Evolutionary conservation across 2,888 invertebrate species (phyloP).

Genomic region (Gibbula magus): DNA sequence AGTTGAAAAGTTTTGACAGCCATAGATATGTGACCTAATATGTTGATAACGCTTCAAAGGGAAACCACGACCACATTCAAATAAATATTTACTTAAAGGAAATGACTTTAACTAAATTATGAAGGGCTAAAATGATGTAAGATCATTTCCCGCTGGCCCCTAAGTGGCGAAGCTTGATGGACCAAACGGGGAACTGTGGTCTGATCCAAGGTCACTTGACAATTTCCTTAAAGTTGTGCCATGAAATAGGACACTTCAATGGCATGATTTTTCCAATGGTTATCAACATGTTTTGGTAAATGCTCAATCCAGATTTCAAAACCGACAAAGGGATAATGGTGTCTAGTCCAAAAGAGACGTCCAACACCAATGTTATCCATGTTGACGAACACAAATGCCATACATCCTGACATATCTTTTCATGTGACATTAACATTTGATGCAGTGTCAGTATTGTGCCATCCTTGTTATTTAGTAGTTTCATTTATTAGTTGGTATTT

Average conservation of each 20-base stretch:
- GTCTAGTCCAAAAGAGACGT: slow-evolving; percentile 3
- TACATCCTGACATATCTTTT: slow-evolving; percentile 1
- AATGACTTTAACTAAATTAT: not conserved
- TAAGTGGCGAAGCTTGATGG: not conserved
- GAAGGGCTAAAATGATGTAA: not conserved
- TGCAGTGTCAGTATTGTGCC: slow-evolving; percentile 13
- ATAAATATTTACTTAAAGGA: no score
- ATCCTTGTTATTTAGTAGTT: not conserved
- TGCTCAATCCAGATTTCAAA: not conserved
- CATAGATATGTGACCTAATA: not conserved
- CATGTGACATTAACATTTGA: not conserved
- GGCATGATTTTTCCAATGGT: not conserved
- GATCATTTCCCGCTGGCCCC: not conserved
- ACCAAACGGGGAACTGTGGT: not conserved
- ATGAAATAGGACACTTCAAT: not conserved
- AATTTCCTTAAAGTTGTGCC: not conserved
- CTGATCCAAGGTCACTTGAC: slow-evolving; percentile 2
- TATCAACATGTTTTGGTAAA: not conserved
- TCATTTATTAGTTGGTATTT: not conserved
- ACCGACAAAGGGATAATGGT: not conserved
- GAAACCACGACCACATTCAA: no score
- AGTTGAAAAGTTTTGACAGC: not conserved
- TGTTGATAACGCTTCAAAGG: not conserved
- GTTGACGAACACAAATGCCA: slow-evolving; percentile 3
- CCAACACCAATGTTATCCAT: not conserved